Evolutionary conservation across 2,113 vertebrate genomes (phyloP), one percentile per base, ranked within the genome.

Genomic region (Zosterops japonicus): DNA sequence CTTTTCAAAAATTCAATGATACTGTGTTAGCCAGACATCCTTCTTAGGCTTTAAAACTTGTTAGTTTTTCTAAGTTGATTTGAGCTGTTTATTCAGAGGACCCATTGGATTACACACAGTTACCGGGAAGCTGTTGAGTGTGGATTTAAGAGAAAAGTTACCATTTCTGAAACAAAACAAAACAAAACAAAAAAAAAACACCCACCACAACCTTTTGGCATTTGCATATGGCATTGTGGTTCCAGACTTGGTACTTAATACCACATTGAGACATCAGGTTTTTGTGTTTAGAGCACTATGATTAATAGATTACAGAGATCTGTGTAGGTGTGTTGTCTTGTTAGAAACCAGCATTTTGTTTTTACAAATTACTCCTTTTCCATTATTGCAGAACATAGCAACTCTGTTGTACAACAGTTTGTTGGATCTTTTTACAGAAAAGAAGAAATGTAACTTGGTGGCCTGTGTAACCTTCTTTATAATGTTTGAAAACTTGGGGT

Each of bases 221-320:
- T 14, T 79, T 70, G 5, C 0, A 0, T 49, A 9, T 44, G 6
- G 13, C 29, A 3, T 35, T 55, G 49, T 35, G 14, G 7, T 69
- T 93, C 57, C 35, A 55, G 44, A 49, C 22, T 68, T 39, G 16
- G 33, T 76, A 11, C n/a, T 61, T 83, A 57, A 17, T 53, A 29
- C 1, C 3, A 4, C 1, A 0, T 8, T 74, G 68, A 70, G 46
- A 18, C 22, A 63, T 39, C 25, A 31, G 8, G 1, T 83, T 27
- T 81, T 85, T 65, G 21, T 77, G 8, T 70, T 63, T 13, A 59
- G 56, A 41, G 35, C 23, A 14, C 21, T 55, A 29, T 69, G 36
- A 42, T 31, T n/a, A 21, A 23, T 57, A 29, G 63, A 41, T 33
- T 21, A 21, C 12, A 33, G 35, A 55, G 41, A 27, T 64, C 28